Conservation (phyloP, 2,888 invertebrate species). For the Ashinkailepas kermadecensis region DNA sequence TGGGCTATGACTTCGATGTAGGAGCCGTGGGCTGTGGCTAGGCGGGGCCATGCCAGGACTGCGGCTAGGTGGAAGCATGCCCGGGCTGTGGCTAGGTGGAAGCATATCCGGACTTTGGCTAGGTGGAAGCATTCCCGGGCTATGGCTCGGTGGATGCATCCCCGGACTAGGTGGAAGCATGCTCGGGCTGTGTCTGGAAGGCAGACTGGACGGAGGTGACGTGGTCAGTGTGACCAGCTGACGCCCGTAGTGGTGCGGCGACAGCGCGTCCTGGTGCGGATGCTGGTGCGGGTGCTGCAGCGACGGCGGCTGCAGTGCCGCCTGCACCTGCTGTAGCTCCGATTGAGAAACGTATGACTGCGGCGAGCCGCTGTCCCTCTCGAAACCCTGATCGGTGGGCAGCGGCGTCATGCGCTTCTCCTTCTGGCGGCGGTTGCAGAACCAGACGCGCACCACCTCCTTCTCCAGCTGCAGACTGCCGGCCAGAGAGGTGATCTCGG, state of each 20-base stretch:
- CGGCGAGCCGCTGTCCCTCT: conserved; percentile 26
- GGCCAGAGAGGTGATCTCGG: conserved; percentile 91
- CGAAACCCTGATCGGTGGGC: conserved; percentile 35
- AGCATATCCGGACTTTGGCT: too few relatives aligned
- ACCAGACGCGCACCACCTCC: conserved; percentile 99
- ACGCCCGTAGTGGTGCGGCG: neutral
- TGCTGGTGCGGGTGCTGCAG: neutral
- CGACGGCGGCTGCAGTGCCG: neutral
- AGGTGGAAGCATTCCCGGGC: too few relatives aligned
- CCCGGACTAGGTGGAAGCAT: too few relatives aligned
- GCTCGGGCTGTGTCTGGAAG: too few relatives aligned
- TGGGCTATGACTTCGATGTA: too few relatives aligned
- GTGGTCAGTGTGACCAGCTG: neutral
- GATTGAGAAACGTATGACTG: conserved; percentile 26
- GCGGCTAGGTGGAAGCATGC: too few relatives aligned
- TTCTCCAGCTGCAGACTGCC: conserved; percentile 96
- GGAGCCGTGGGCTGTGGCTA: too few relatives aligned
- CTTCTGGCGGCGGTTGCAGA: conserved; percentile 95
- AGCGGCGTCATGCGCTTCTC: conserved; percentile 98
- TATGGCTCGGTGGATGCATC: too few relatives aligned
- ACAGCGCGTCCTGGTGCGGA: neutral
- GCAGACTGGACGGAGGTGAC: too few relatives aligned
- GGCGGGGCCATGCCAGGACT: too few relatives aligned
- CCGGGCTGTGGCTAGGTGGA: too few relatives aligned
- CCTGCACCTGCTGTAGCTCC: conserved; percentile 26